Percentiles rank a stretch among this genome's conserved stretches.
Conservation (phyloP, 2,888 invertebrate species). For the Exocentrus adspersus region DNA sequence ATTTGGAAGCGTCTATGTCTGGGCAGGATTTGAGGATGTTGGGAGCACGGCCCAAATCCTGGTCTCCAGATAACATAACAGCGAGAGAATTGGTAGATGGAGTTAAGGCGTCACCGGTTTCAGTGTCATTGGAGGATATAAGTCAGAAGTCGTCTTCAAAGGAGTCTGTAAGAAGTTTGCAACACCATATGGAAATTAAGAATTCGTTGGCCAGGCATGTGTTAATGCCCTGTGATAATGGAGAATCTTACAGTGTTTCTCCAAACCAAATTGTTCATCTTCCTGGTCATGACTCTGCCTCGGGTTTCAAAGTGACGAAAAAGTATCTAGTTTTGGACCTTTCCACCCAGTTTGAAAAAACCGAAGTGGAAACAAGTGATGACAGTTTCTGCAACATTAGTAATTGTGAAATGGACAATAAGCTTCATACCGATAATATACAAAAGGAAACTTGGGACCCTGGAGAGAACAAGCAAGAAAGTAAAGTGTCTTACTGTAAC, state of each 20-base stretch:
- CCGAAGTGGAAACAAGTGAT: conserved; percentile 29
- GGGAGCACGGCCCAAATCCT: conserved; percentile 67
- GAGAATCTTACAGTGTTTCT: conserved; percentile 88
- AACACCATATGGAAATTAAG: conserved; percentile 46
- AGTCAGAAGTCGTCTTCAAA: conserved; percentile 57
- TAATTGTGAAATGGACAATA: conserved; percentile 29
- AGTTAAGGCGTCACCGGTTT: conserved; percentile 66
- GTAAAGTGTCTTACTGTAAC: conserved; percentile 42
- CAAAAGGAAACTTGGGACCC: conserved; percentile 77
- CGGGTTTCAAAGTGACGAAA: conserved; percentile 36
- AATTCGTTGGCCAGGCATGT: conserved; percentile 72
- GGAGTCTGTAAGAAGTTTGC: conserved; percentile 47
- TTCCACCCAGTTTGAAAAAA: conserved; percentile 66
- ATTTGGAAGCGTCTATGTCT: conserved; percentile 49
- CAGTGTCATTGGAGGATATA: conserved; percentile 76
- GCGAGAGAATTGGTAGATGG: conserved; percentile 68
- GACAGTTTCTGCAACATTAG: conserved; percentile 43
- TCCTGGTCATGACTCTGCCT: conserved; percentile 62
- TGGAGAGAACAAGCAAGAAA: conserved; percentile 64
- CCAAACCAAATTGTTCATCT: conserved; percentile 90
- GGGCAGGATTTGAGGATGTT: conserved; percentile 56
- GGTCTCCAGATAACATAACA: conserved; percentile 77
- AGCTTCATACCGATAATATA: conserved; percentile 54
- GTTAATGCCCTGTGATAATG: conserved; percentile 86
- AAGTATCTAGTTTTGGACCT: conserved; percentile 67